These are phyloP conservation scores for Rhagoletis pomonella DNA, from an alignment of 1,140 invertebrate species.

Conservation along the genomic window DNA sequence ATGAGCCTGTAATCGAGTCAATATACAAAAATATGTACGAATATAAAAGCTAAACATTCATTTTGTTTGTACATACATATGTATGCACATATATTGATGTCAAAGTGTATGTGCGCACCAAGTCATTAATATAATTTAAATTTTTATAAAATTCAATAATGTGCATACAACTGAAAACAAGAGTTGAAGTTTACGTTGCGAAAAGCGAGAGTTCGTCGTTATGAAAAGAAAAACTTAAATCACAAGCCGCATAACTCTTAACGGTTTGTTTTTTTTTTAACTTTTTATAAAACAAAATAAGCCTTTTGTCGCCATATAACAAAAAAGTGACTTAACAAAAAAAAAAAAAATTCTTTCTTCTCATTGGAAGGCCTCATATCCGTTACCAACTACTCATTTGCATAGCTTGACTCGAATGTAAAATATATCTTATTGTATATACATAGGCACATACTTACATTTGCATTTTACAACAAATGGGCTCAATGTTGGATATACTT, in stretches of 20 bases:
- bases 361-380: not conserved
- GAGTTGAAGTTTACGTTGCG: not conserved
- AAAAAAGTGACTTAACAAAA: not conserved
- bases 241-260: no score
- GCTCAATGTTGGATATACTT: not conserved
- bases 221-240: not conserved
- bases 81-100: no score
- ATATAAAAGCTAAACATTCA: not conserved
- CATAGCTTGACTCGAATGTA: no score
- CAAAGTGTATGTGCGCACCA: not conserved
- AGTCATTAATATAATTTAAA: conserved; percentile 12
- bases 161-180: not conserved
- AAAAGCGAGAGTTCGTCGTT: not conserved
- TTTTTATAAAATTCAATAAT: not conserved
- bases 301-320: not conserved
- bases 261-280: no score
- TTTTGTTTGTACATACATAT: not conserved
- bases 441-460: no score
- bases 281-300: no score
- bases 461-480: no score
- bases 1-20: conserved; percentile 21
- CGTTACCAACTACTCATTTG: not conserved
- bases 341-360: not conserved
- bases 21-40: not conserved
- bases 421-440: no score